These are phyloP conservation scores for Eristalinus sepulchralis DNA, from an alignment of 2,888 invertebrate species.

Conservation along the genomic window DNA sequence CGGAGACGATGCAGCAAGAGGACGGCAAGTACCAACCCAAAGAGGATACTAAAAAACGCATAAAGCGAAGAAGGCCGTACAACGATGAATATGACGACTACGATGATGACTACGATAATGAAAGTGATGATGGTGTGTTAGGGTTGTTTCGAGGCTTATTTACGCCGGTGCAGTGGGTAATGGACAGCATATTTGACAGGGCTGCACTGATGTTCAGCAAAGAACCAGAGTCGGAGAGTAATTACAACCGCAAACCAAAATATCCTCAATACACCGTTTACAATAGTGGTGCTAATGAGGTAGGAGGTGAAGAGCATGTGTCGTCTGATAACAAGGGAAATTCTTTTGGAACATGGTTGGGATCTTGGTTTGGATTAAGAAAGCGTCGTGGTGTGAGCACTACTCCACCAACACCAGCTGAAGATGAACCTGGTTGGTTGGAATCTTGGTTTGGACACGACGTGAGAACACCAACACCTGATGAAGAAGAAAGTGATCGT, in stretches of 20 bases:
- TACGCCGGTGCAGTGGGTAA: constrained; percentile 77
- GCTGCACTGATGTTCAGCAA: constrained; percentile 53
- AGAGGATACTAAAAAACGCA: constrained; percentile 51
- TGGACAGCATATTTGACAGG: constrained; percentile 76
- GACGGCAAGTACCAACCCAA: constrained; percentile 24
- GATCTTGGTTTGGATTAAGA: constrained; percentile 76
- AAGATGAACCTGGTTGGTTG: constrained; percentile 76
- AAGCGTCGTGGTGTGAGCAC: constrained; percentile 74
- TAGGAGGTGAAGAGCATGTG: constrained; percentile 62
- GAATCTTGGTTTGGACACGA: constrained; percentile 78
- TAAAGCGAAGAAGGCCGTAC: constrained; percentile 71
- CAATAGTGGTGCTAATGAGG: constrained; percentile 74
- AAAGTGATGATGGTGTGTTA: constrained; percentile 72
- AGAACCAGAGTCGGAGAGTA: constrained; percentile 48
- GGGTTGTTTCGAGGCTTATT: constrained; percentile 78
- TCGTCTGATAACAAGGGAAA: constrained; percentile 70
- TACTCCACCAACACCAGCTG: constrained; percentile 69
- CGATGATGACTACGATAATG: constrained; percentile 73
- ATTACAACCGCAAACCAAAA: constrained; percentile 72
- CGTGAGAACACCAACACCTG: constrained; percentile 72
- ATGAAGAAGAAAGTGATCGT: constrained; percentile 75
- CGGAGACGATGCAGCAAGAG: constrained; percentile 15
- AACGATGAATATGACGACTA: constrained; percentile 75
- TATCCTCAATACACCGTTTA: constrained; percentile 77
- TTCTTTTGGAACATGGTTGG: constrained; percentile 76